Percentiles rank a stretch among this genome's conserved stretches.
Conservation (phyloP, 2,113 vertebrate genomes). For the Psophia crepitans region DNA sequence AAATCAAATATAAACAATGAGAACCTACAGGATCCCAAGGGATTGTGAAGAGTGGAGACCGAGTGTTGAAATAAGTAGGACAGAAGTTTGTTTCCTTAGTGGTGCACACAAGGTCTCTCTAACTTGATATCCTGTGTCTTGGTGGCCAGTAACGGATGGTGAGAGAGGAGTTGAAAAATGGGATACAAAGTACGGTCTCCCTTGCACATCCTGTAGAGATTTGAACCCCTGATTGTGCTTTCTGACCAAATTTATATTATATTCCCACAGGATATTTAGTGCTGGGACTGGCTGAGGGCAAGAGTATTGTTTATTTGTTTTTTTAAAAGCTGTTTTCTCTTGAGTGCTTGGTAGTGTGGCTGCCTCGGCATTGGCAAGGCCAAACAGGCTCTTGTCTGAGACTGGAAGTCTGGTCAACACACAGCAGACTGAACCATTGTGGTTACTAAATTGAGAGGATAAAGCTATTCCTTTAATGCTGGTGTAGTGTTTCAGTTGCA, state of each 20-base stretch:
- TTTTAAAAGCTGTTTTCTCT: neutral
- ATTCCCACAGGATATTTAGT: neutral
- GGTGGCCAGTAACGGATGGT: neutral
- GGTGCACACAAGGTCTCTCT: neutral
- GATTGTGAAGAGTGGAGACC: neutral
- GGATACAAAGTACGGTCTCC: neutral
- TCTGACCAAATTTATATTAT: neutral
- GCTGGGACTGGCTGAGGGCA: neutral
- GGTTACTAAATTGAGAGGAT: constrained; percentile 44
- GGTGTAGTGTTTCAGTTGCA: constrained; percentile 28
- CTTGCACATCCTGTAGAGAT: neutral
- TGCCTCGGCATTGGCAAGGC: neutral
- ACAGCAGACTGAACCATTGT: neutral
- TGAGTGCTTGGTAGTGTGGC: neutral
- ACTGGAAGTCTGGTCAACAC: neutral
- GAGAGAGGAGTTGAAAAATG: neutral
- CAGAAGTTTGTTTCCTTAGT: neutral
- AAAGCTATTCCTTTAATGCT: constrained; percentile 43
- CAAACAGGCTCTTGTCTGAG: neutral
- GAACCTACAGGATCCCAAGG: neutral
- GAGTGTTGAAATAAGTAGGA: neutral
- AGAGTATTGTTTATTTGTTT: neutral
- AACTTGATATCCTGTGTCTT: neutral
- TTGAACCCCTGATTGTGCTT: neutral
- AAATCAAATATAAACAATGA: neutral